Evolutionary conservation across 2,797 vertebrate genomes (phyloP), one percentile per base, ranked within the genome.

Genomic region (Labroides dimidiatus): DNA sequence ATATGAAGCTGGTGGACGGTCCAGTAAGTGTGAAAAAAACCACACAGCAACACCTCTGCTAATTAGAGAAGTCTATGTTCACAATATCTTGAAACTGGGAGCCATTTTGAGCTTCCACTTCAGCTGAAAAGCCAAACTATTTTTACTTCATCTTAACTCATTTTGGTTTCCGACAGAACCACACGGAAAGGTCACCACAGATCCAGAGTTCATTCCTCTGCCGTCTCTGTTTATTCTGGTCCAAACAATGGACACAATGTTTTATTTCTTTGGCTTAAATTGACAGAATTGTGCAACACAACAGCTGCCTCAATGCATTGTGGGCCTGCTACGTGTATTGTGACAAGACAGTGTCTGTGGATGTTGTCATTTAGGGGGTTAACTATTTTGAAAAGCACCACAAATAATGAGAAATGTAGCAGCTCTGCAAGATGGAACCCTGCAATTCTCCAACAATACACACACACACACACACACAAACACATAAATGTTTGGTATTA

Each of bases 121-220:
- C 23, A 33, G 20, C 24, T 59, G 21, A 45, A 65, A 70, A 75
- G 24, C 42, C 48, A 66, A 79, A 78, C 44, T 66, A 20, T 74
- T 69, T 69, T 76, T 65, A 54, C 68, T 73, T 67, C 6, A n/a
- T 60, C 16, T 59, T 16, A n/a, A 37, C 21, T 73, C 15, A 24
- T 36, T 61, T 37, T 33, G 33, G n/a, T 66, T 45, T 53, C 20
- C 54, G 39, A 57, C 42, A 51, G 43, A 71, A 27, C 13, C 15
- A 37, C 47, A 71, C 0, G 14, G 52, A 84, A 82, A 83, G 71
- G 75, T 87, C 74, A 85, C 6, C 8, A 21, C 62, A 70, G 54
- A 39, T 65, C 55, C 14, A 1, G 0, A 2, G 4, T 14, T 36
- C n/a, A 16, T 52, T 70, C 10, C 21, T 19, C 39, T 64, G 45